These are phyloP conservation scores for Hypercompe scribonia DNA, from an alignment of 2,888 invertebrate genomes.

Conservation along the genomic window DNA sequence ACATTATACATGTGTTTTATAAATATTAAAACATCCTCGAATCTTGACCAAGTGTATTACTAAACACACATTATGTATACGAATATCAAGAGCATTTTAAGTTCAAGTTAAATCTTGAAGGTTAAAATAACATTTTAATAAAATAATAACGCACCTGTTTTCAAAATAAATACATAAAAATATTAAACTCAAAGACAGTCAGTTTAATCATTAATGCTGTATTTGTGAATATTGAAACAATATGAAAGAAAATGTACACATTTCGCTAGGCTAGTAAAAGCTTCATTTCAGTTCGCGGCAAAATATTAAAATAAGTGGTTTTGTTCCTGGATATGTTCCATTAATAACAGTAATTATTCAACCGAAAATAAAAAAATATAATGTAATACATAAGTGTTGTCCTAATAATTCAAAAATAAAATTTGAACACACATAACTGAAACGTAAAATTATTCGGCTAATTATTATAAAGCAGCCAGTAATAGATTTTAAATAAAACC, in stretches of 20 bases:
- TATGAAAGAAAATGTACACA: background rate
- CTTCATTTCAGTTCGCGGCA: constrained; percentile 36
- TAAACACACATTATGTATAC: background rate
- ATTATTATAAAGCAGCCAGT: background rate
- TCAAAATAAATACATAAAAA: background rate
- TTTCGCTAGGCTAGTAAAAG: constrained; percentile 14
- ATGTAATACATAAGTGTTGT: background rate
- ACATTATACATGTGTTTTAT: background rate
- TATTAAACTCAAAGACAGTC: background rate
- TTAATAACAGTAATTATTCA: background rate
- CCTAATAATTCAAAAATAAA: background rate
- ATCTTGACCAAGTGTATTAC: background rate
- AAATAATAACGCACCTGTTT: background rate
- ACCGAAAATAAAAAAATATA: too few relatives aligned
- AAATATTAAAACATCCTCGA: background rate
- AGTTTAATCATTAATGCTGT: background rate
- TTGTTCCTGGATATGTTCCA: background rate
- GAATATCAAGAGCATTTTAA: constrained; percentile 1
- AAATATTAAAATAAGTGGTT: background rate
- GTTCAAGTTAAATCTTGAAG: constrained; percentile 5
- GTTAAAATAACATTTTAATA: background rate
- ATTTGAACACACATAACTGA: background rate
- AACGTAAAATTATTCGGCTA: background rate
- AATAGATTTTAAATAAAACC: background rate
- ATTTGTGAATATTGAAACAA: background rate